Evolutionary conservation across 1,140 invertebrate genomes (phyloP).

Genomic region (Chrysomallon squamiferum): DNA sequence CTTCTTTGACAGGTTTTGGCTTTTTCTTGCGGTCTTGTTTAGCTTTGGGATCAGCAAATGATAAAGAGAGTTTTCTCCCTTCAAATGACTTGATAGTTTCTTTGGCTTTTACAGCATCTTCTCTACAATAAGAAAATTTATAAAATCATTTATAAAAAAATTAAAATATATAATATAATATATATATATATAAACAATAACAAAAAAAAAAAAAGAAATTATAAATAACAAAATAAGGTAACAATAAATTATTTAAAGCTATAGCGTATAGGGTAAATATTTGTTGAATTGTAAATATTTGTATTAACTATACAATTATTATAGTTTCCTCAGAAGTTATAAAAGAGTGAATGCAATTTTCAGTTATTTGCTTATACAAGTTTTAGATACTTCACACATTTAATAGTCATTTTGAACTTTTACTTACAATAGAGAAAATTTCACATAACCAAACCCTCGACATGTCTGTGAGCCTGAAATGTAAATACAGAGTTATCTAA

Average conservation of each 20-base stretch:
- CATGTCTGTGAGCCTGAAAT: conserved; percentile 31
- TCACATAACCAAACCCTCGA: conserved; percentile 46
- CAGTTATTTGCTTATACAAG: too few species aligned
- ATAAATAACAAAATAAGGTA: not conserved
- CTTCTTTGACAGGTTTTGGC: conserved; percentile 2
- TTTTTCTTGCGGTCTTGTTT: conserved; percentile 18
- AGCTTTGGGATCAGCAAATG: conserved; percentile 38
- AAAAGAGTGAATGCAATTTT: too few species aligned
- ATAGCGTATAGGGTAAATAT: too few species aligned
- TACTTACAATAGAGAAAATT: conserved; percentile 44
- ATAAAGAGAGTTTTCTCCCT: conserved; percentile 31
- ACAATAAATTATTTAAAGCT: too few species aligned
- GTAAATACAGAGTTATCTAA: too few species aligned
- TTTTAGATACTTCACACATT: too few species aligned
- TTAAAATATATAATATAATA: not conserved
- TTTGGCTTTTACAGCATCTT: conserved; percentile 46
- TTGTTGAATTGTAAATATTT: too few species aligned
- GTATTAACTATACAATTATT: too few species aligned
- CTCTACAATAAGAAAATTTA: conserved; percentile 18
- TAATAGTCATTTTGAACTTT: too few species aligned
- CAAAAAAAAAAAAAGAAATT: not conserved
- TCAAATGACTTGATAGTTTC: conserved; percentile 23
- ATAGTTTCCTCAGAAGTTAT: too few species aligned
- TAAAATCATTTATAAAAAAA: not conserved
- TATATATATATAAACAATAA: conserved; percentile 1